Evolutionary conservation across 2,888 invertebrate genomes (phyloP).

Genomic region (Leptopterna dolabrata): DNA sequence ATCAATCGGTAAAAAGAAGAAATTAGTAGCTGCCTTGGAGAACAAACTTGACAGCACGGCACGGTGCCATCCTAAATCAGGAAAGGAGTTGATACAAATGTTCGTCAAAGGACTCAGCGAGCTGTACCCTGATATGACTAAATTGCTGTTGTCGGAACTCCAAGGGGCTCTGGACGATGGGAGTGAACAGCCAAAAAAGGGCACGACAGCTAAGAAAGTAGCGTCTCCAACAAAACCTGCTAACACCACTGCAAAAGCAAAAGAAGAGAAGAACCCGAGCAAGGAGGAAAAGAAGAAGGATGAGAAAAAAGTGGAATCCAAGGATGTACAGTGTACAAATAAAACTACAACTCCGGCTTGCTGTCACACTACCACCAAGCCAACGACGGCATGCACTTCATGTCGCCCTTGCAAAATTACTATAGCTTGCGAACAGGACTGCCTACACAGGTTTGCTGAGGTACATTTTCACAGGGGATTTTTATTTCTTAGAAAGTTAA

Average conservation of each 20-base stretch:
- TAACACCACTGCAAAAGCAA: neutral
- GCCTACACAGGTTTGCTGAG: neutral
- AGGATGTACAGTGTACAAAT: neutral
- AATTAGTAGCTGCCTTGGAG: neutral
- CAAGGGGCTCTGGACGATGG: neutral
- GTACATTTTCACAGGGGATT: neutral
- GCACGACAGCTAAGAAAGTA: neutral
- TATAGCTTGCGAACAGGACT: neutral
- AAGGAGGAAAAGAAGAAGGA: neutral
- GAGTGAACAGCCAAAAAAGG: neutral
- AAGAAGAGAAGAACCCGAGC: neutral
- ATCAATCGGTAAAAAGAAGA: conserved; percentile 6
- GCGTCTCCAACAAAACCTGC: neutral
- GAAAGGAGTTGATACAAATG: conserved; percentile 28
- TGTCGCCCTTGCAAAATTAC: neutral
- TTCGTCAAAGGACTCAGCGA: conserved; percentile 27
- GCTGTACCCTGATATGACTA: conserved; percentile 25
- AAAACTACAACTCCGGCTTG: neutral
- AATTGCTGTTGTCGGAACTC: neutral
- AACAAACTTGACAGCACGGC: neutral
- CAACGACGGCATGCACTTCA: neutral
- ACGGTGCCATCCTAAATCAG: conserved; percentile 2
- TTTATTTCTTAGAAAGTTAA: too few species aligned
- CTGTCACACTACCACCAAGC: neutral
- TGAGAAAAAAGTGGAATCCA: neutral